phyloP scores from a whole-genome alignment of 1,140 invertebrate species.

The Ericerus pela region DNA sequence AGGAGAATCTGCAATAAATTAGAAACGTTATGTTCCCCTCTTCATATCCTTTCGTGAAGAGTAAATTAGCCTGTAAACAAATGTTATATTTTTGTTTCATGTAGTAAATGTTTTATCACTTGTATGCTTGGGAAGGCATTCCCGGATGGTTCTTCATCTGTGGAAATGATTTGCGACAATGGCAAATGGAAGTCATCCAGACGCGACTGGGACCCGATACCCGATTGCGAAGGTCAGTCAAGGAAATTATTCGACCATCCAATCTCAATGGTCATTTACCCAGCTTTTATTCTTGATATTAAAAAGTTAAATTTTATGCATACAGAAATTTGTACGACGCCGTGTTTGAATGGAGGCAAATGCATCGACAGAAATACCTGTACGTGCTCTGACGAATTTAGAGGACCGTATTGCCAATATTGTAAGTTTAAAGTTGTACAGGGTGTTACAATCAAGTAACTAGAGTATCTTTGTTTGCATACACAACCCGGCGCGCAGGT shows the following conservation, averaged over 20 bases:
- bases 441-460: too few relatives aligned
- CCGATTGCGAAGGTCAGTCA: slow-evolving; percentile 48
- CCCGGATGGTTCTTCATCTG: slow-evolving; percentile 43
- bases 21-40: too few relatives aligned
- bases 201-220: slow-evolving; percentile 40
- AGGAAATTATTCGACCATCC: too few relatives aligned
- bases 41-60: too few relatives aligned
- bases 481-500: too few relatives aligned
- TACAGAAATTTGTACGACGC: slow-evolving; percentile 51
- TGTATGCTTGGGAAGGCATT: slow-evolving; percentile 47
- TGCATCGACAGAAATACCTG: slow-evolving; percentile 59
- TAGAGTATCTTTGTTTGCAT: too few relatives aligned
- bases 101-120: slow-evolving; percentile 39
- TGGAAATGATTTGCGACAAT: slow-evolving; percentile 43
- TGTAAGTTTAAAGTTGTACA: slow-evolving; percentile 40
- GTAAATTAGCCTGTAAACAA: too few relatives aligned
- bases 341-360: slow-evolving; percentile 57
- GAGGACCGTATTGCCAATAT: slow-evolving; percentile 60
- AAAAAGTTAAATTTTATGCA: slow-evolving; percentile 13
- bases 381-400: slow-evolving; percentile 52
- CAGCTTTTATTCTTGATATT: too few relatives aligned
- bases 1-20: too few relatives aligned
- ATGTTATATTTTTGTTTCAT: neutral
- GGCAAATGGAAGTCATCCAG: slow-evolving; percentile 46
- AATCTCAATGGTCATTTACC: too few relatives aligned